Evolutionary conservation across 2,797 vertebrate species (phyloP), one percentile per base, ranked within the genome.

Genomic region (Eleutherodactylus coqui): DNA sequence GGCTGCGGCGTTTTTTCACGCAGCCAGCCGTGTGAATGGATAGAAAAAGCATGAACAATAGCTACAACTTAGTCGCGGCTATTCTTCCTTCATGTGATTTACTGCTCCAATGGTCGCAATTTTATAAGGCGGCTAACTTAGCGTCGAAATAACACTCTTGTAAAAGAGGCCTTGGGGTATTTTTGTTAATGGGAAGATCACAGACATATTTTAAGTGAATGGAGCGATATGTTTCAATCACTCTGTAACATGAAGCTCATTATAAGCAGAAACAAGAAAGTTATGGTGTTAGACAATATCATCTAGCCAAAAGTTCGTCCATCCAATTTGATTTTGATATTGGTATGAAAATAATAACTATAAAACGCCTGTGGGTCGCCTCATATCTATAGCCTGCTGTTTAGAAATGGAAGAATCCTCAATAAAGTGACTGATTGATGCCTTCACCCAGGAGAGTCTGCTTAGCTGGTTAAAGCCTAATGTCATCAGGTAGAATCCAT

Each of bases 401-500:
- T 24, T 45, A 72, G 36, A 72, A 29, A 27, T 51, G 38, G n/a
- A 49, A 32, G 47, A 49, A 29, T 51, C 27, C 17, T 49, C 45
- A 49, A 21, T 16, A 58, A 41, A 58, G 41, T 60, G 51, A 21
- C 75, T 51, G 43, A 76, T 34, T 76, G 76, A 38, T 77, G 47
- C 75, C 14, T 21, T 38, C 51, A 58, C 51, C 10, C 53, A 8
- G 76, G 55, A 78, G 24, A 41, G 53, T 38, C 34, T 41, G 51
- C 53, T 81, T 80, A 75, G 41, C n/a, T 80, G 70, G 41, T 17
- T 60, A 73, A 64, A 70, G 38, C 34, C 10, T 32, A 36, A 80
- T 29, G 60, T 51, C n/a, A 80, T 72, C 49, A 38, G 27, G 47
- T 49, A 53, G 27, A 62, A 34, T 29, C 13, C 16, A 7, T 47